Percentiles rank a stretch among this genome's conserved stretches.
Evolutionary conservation across 2,113 vertebrate genomes (phyloP).

Genomic region (Archilochus colubris): DNA sequence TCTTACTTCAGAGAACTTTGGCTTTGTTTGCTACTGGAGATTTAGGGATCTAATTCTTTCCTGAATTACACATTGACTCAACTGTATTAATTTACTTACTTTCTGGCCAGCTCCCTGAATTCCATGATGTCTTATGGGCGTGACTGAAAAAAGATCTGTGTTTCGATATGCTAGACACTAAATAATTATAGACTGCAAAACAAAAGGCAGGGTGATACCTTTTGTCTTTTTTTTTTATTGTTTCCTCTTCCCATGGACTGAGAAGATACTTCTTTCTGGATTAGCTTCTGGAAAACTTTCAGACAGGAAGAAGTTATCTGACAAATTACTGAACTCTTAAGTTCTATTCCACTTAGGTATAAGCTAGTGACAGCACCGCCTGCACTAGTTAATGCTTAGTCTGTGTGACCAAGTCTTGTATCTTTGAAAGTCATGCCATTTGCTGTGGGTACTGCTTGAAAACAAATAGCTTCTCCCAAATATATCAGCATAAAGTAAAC

Average conservation of each 20-base stretch:
- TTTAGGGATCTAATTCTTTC: not conserved
- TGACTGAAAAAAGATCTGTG: not conserved
- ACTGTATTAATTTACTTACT: not conserved
- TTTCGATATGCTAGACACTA: not conserved
- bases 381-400: not conserved
- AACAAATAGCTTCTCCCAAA: conserved; percentile 21
- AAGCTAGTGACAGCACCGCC: not conserved
- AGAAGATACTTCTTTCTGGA: conserved; percentile 8
- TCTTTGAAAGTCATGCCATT: not conserved
- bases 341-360: conserved; percentile 6
- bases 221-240: not conserved
- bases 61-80: not conserved
- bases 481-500: not conserved
- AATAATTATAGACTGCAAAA: not conserved
- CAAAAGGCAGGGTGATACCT: conserved; percentile 18
- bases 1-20: not conserved
- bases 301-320: conserved; percentile 1
- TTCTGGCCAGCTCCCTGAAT: conserved; percentile 35
- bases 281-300: conserved; percentile 9
- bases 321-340: not conserved
- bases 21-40: not conserved
- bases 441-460: not conserved
- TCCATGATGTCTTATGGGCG: not conserved
- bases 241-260: conserved; percentile 22
- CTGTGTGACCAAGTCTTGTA: not conserved